Percentiles rank a stretch among this genome's conserved stretches.
These are phyloP conservation scores for Xylophagus ater DNA, from an alignment of 2,888 invertebrate genomes.

Conservation along the genomic window DNA sequence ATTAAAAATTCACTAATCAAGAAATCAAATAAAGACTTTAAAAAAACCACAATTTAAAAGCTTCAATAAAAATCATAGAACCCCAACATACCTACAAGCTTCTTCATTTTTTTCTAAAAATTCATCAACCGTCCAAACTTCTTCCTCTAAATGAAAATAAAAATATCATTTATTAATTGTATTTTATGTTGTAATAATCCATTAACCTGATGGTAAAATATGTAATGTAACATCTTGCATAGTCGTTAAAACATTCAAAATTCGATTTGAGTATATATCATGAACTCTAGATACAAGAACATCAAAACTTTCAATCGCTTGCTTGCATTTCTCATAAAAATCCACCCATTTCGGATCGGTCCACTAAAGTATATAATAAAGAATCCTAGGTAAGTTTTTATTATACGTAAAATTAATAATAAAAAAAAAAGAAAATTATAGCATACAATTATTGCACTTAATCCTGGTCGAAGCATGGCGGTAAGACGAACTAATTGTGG, in stretches of 20 bases:
- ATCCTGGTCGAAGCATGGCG: conserved; percentile 69
- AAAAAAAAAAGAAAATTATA: background rate
- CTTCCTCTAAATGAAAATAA: conserved; percentile 44
- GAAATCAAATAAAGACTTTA: too few relatives aligned
- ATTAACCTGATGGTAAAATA: conserved; percentile 56
- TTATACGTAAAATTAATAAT: background rate
- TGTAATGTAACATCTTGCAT: conserved; percentile 81
- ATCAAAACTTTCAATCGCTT: conserved; percentile 71
- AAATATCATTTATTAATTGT: background rate
- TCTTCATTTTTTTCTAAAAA: conserved; percentile 76
- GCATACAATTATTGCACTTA: conserved; percentile 53
- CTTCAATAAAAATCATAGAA: too few relatives aligned
- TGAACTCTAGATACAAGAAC: conserved; percentile 64
- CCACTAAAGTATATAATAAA: conserved; percentile 46
- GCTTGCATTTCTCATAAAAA: conserved; percentile 64
- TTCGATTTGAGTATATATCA: conserved; percentile 83
- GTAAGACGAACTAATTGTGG: conserved; percentile 79
- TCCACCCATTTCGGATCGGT: conserved; percentile 70
- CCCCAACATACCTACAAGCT: conserved; percentile 50
- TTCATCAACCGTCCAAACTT: conserved; percentile 77
- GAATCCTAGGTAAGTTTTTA: background rate
- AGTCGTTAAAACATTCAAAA: conserved; percentile 72
- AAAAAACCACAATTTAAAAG: conserved; percentile 13
- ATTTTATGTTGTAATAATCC: background rate
- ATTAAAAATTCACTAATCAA: too few relatives aligned